Base-by-base conservation (phyloP, 2,113 vertebrate species). In the Nothobranchius kuhntae region DNA sequence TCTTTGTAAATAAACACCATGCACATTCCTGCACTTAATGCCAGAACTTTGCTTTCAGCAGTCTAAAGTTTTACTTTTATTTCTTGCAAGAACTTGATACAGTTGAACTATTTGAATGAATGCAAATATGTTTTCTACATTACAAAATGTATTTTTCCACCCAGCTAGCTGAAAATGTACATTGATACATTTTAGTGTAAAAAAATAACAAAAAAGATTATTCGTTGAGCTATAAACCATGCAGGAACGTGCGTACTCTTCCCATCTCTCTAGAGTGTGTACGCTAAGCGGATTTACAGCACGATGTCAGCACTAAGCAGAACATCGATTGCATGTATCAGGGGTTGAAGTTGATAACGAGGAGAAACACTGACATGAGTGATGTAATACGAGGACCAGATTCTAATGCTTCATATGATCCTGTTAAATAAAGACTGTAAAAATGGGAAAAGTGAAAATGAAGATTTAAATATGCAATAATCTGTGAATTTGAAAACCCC, bases 281-380 rank as follows among this genome's bases (percentile, higher is more conserved):
- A 66, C 80, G 58, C 68, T 90, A 86, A 89, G 82, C 56, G 73
- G 88, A 89, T 89, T 88, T 89, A 71, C 40, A 59, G 68, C 56
- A 17, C 45, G 61, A 64, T 89, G 88, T 90, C 84, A 76, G 75
- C 45, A 38, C 59, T 81, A 85, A 85, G 81, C 81, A 81, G 73
- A 71, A 65, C 7, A 42, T 75, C 89, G 77, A 85, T 86, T 86
- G 80, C 77, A 85, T 84, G 78, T 89, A 81, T 84, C 71, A 74
- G 68, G 64, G 74, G 53, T 36, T 67, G 65, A 72, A 63, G 77
- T 72, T 78, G 75, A 89, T 87, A 78, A 63, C 24, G 17, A 61
- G 67, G 78, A 78, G 48, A 40, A 69, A 74, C 71, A 73, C 87
- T 86, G 81, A 89, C 78, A 61, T 69, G 55, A 40, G 38, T 26